These are phyloP conservation scores for Chrysemys picta DNA, from an alignment of 2,113 vertebrate species.

Conservation along the genomic window DNA sequence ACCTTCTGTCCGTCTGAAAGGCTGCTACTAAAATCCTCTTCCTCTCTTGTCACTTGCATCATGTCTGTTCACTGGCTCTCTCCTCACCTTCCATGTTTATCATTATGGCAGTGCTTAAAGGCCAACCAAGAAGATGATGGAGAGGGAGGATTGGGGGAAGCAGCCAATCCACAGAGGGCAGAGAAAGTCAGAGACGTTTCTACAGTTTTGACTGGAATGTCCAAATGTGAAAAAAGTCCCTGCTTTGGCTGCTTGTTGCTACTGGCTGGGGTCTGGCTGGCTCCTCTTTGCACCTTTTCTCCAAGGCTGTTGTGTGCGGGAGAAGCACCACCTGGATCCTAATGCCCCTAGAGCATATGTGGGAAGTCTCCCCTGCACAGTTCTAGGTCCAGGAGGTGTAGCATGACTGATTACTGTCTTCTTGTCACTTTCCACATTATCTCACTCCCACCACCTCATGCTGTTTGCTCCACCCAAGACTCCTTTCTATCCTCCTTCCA, in stretches of 20 bases:
- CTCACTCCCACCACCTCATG: neutral
- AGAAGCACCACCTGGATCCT: neutral
- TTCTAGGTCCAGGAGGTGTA: neutral
- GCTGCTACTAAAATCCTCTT: neutral
- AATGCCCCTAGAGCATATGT: neutral
- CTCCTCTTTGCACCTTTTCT: neutral
- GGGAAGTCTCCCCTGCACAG: neutral
- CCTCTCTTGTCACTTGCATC: rapidly evolving
- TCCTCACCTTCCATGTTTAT: neutral
- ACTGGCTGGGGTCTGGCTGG: neutral
- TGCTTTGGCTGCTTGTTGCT: neutral
- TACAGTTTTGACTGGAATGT: neutral
- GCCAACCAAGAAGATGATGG: neutral
- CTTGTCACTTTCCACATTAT: neutral
- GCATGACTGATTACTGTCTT: rapidly evolving
- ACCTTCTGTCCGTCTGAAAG: rapidly evolving
- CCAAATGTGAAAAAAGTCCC: neutral
- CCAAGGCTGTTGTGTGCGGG: neutral
- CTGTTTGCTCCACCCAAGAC: neutral
- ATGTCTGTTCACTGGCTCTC: rapidly evolving
- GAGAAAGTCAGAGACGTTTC: neutral
- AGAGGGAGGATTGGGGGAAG: neutral
- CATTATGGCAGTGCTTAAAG: too few relatives aligned
- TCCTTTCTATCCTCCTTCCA: neutral
- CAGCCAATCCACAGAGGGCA: neutral